Conservation (phyloP, 2,113 vertebrate species). For the Octodon degus region DNA sequence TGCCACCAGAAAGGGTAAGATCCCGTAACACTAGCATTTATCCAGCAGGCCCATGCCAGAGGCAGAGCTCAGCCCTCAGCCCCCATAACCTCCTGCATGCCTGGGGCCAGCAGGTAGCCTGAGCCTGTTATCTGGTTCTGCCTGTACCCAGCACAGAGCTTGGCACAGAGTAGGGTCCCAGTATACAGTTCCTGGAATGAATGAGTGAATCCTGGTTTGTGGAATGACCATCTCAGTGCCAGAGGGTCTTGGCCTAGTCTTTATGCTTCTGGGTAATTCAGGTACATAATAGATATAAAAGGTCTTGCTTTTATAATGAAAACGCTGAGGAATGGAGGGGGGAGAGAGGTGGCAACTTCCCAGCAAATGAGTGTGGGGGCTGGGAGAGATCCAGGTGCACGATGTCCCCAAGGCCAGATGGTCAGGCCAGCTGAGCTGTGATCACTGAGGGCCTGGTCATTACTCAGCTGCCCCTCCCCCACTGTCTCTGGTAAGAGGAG, state of each 20-base stretch:
- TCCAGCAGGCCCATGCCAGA: neutral
- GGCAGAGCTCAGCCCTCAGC: neutral
- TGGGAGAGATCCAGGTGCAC: neutral
- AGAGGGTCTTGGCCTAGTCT: neutral
- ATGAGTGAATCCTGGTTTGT: neutral
- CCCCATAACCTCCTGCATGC: neutral
- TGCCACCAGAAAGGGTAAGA: neutral
- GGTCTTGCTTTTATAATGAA: slow-evolving; percentile 24
- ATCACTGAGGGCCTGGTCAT: neutral
- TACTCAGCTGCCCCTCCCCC: neutral
- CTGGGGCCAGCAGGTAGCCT: neutral
- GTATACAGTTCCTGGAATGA: neutral
- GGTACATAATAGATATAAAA: slow-evolving; percentile 1
- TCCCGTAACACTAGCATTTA: neutral
- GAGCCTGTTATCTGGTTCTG: neutral
- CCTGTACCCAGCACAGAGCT: neutral
- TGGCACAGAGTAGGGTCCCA: neutral
- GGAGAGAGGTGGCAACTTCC: neutral
- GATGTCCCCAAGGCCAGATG: neutral
- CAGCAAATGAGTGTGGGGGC: neutral
- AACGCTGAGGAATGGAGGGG: neutral
- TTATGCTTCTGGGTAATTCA: neutral
- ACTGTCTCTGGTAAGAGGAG: neutral
- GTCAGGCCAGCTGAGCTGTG: slow-evolving; percentile 19
- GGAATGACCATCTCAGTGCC: neutral